phyloP scores from a whole-genome alignment of 2,888 invertebrate species.

The Eristalinus sepulchralis region DNA sequence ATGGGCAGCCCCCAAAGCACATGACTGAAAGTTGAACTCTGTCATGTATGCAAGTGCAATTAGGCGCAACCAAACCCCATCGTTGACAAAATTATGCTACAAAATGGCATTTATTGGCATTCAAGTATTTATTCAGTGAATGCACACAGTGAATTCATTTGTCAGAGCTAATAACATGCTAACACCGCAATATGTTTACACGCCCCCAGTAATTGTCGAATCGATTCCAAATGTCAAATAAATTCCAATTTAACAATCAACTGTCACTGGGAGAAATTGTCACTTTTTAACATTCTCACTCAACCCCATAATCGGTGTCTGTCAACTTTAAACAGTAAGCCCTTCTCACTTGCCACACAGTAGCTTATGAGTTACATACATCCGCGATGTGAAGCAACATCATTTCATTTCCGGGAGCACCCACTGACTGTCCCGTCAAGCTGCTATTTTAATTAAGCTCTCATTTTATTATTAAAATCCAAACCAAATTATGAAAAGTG shows the following conservation, averaged over 20 bases:
- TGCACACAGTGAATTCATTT: not conserved
- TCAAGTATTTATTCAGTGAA: not conserved
- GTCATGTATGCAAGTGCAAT: not conserved
- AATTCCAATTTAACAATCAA: not conserved
- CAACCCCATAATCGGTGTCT: not conserved
- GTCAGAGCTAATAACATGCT: not conserved
- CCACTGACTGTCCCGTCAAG: not conserved
- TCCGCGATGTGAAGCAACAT: not conserved
- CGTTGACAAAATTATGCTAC: not conserved
- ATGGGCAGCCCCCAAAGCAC: too few species aligned
- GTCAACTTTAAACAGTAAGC: not conserved
- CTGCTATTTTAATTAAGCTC: not conserved
- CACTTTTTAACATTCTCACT: not conserved
- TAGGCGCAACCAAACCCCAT: not conserved
- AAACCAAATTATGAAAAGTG: not conserved
- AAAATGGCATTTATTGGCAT: not conserved
- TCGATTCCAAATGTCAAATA: not conserved
- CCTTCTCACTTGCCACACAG: not conserved
- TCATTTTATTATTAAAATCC: conserved; percentile 2
- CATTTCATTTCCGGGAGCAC: conserved; percentile 1
- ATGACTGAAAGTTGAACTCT: not conserved
- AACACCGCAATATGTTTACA: not conserved
- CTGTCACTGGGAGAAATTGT: not conserved
- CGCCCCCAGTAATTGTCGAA: not conserved
- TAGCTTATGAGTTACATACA: conserved; percentile 7